Base-by-base conservation (phyloP, 2,888 invertebrate genomes). In the Cancer borealis region DNA sequence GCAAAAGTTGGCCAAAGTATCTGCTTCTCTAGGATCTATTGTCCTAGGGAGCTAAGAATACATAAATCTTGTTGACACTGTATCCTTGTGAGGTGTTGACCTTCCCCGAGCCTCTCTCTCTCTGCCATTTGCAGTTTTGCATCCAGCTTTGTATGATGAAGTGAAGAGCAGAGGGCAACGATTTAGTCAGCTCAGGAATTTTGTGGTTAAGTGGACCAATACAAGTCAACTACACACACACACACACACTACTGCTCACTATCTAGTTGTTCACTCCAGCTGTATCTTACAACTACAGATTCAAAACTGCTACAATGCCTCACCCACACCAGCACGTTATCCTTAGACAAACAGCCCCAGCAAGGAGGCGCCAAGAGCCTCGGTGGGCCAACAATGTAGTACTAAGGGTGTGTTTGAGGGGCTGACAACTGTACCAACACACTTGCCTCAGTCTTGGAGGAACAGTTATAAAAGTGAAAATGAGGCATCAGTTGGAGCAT, bases 161-260 rank as follows among this genome's bases (percentile, higher is more conserved):
- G 30, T 73, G 73, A 84, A n/a, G 84, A 30, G 84, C 39, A 39
- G 84, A 84, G 84, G 84, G 84, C 84, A 84, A 84, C 39, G 26
- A 84, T 84, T 84, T 84, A 84, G 30, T 84, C 84, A 39, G 30
- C 39, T 84, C 84, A 84, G 39, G 84, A 84, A 84, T 84, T 84
- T 84, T 84, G 84, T 73, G 73, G 73, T 73, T 73, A 73, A 26
- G 73, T 73, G 73, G 8, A 73, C 8, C 73, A 73, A 73, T 73
- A 84, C 84, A 84, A 39, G 84, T 30, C 39, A 39, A 84, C 84
- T 87, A 87, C 49, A 45, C 45, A 91, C 87, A 92, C 87, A 87
- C 79, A 26, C 54, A 91, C 87, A 92, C 87, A 87, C 54, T 84
- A 54, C 30, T 39, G 14, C n/a, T 46, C 87, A 92, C 17, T 26